phyloP scores from a whole-genome alignment of 2,113 vertebrate genomes.

The Oplegnathus fasciatus region DNA sequence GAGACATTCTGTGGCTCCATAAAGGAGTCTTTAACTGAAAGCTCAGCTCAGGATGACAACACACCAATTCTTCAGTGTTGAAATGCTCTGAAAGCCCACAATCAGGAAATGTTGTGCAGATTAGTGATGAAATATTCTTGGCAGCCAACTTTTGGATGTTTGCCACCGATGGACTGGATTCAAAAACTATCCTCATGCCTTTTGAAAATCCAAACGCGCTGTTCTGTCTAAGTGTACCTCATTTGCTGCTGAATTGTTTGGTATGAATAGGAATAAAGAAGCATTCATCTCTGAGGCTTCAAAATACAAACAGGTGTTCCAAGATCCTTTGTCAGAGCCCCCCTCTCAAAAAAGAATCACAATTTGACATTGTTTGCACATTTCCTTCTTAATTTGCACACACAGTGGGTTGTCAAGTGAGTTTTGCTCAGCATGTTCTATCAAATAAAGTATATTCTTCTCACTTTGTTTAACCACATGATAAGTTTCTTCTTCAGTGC shows the following conservation, averaged over 20 bases:
- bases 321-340: constrained; percentile 12
- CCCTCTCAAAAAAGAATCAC: neutral
- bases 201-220: constrained; percentile 15
- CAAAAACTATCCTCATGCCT: constrained; percentile 22
- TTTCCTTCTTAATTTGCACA: neutral
- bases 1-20: constrained; percentile 10
- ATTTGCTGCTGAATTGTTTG: constrained; percentile 31
- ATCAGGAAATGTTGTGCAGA: neutral
- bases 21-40: constrained; percentile 12
- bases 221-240: constrained; percentile 14
- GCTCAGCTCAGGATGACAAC: constrained; percentile 6
- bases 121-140: constrained; percentile 28
- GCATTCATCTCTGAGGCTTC: constrained; percentile 14
- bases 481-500: neutral
- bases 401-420: neutral
- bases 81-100: constrained; percentile 20
- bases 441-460: neutral
- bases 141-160: constrained; percentile 22
- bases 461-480: neutral
- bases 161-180: constrained; percentile 31
- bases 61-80: neutral
- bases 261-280: constrained; percentile 41
- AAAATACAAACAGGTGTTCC: constrained; percentile 41
- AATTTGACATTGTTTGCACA: neutral
- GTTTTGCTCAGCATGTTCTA: neutral